Percentiles rank a stretch among this genome's conserved stretches.
Evolutionary conservation across 2,797 vertebrate species (phyloP).

Genomic region (Amniataba percoides): DNA sequence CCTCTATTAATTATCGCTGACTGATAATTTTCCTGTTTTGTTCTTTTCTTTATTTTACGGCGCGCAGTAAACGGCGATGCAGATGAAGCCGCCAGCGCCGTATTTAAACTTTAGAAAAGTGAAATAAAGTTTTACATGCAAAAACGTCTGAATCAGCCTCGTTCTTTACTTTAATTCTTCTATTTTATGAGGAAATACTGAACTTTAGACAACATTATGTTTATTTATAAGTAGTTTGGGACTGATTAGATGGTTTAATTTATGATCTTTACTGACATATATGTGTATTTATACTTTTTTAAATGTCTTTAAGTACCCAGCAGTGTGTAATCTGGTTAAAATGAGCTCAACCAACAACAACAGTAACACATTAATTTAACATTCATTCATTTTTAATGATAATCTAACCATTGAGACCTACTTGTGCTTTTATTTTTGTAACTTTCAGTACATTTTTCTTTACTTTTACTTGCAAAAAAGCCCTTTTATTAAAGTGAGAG

Average conservation of each 20-base stretch:
- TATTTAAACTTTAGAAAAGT: neutral
- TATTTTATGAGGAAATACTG: neutral
- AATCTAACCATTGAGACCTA: too few relatives aligned
- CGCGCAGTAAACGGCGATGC: conserved; percentile 28
- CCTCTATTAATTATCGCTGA: conserved; percentile 73
- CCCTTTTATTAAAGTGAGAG: too few relatives aligned
- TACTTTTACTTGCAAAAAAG: neutral
- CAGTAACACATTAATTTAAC: too few relatives aligned
- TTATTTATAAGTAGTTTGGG: neutral
- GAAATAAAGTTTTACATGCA: too few relatives aligned
- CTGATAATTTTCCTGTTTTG: conserved; percentile 67
- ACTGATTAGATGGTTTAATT: too few relatives aligned
- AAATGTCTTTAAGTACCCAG: too few relatives aligned
- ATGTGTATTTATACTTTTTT: too few relatives aligned
- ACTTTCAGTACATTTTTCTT: neutral
- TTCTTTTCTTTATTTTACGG: conserved; percentile 44
- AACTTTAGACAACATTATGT: neutral
- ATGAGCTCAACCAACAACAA: too few relatives aligned
- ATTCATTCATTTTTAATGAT: too few relatives aligned
- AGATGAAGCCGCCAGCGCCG: conserved; percentile 33
- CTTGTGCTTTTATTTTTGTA: neutral
- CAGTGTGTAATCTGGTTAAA: too few relatives aligned
- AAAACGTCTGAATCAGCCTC: too few relatives aligned
- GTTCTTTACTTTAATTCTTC: neutral
- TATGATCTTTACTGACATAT: too few relatives aligned